Evolutionary conservation across 2,888 invertebrate species (phyloP).

Genomic region (Caradrina kadenii): DNA sequence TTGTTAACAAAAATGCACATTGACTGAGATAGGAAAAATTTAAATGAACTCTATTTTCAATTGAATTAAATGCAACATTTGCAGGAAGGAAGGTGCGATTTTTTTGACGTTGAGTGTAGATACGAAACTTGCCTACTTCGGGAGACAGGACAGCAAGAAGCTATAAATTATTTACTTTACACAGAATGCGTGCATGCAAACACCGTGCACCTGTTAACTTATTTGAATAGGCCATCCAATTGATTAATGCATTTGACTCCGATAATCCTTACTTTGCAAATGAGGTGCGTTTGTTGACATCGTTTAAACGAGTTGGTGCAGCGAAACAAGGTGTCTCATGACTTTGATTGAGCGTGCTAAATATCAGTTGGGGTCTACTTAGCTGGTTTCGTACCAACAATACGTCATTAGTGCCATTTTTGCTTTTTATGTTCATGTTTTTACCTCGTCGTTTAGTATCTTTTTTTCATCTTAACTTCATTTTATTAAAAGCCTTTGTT

Average conservation of each 20-base stretch:
- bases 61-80: too few species aligned
- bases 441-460: neutral
- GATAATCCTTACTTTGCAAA: conserved; percentile 13
- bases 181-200: conserved; percentile 38
- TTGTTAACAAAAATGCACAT: too few species aligned
- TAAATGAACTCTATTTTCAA: too few species aligned
- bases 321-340: neutral
- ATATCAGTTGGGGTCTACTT: neutral
- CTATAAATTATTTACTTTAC: conserved; percentile 49
- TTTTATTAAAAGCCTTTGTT: neutral
- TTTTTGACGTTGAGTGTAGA: neutral
- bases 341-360: neutral
- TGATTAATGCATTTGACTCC: conserved; percentile 35
- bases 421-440: neutral
- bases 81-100: too few species aligned
- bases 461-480: neutral
- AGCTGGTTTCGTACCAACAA: neutral
- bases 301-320: neutral
- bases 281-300: neutral
- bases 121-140: conserved; percentile 38
- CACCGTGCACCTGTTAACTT: conserved; percentile 30
- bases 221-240: conserved; percentile 23
- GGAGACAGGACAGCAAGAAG: conserved; percentile 25
- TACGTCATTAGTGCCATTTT: neutral
- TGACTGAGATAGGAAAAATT: too few species aligned